phyloP scores from a whole-genome alignment of 2,888 invertebrate genomes.

The Scelioninae gen. 1 region DNA sequence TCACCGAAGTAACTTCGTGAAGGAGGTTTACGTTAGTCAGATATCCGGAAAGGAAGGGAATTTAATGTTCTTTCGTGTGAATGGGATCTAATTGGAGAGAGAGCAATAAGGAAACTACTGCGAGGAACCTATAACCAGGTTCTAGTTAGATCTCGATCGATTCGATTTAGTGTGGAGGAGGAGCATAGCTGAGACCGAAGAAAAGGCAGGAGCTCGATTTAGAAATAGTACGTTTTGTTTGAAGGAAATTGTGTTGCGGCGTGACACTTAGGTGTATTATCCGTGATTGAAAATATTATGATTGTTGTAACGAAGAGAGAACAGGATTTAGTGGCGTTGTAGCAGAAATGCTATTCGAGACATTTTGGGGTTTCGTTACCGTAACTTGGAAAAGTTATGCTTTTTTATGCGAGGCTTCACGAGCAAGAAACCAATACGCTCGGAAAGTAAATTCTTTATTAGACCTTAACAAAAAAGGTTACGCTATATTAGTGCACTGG shows the following conservation, averaged over 20 bases:
- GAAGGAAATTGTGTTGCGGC: conserved; percentile 41
- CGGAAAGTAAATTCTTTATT: background rate
- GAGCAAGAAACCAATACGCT: background rate
- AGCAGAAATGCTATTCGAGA: conserved; percentile 22
- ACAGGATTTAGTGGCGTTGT: conserved; percentile 26
- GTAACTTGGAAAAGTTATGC: conserved; percentile 7
- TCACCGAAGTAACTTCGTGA: conserved; percentile 38
- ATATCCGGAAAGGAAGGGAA: conserved; percentile 60
- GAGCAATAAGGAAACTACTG: conserved; percentile 58
- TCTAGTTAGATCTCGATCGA: conserved; percentile 53
- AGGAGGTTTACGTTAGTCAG: conserved; percentile 60
- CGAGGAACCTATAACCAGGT: conserved; percentile 38
- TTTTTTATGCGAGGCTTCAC: conserved; percentile 11
- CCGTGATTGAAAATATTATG: conserved; percentile 41
- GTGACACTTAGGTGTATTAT: conserved; percentile 36
- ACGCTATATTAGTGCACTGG: background rate
- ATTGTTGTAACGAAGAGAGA: conserved; percentile 19
- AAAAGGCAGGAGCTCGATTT: conserved; percentile 25
- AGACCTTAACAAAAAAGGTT: background rate
- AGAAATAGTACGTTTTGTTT: conserved; percentile 42
- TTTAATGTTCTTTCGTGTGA: conserved; percentile 65
- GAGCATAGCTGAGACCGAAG: conserved; percentile 2
- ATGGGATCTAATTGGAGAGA: conserved; percentile 59
- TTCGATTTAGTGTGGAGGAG: conserved; percentile 40
- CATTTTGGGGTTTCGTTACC: conserved; percentile 19